Percentiles rank a stretch among this genome's conserved stretches.
Evolutionary conservation across 2,888 invertebrate species (phyloP).

Genomic region (Tuta absoluta): DNA sequence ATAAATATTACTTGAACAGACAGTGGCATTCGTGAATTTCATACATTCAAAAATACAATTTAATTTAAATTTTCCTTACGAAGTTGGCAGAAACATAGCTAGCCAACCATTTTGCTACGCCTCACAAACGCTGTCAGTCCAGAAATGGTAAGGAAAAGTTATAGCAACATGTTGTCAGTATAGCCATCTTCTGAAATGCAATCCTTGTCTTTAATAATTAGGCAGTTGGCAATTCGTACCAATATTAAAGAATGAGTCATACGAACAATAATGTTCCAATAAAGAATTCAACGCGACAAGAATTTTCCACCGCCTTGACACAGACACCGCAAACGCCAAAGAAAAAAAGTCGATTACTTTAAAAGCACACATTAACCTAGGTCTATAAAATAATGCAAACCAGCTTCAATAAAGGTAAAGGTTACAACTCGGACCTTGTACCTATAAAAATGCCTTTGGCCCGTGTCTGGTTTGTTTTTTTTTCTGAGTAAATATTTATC

Average conservation of each 20-base stretch:
- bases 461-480: constrained; percentile 10
- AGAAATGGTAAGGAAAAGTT: too few relatives aligned
- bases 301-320: constrained; percentile 16
- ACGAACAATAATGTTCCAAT: not conserved
- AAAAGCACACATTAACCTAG: constrained; percentile 17
- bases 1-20: not conserved
- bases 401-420: constrained; percentile 20
- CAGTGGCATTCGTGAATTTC: not conserved
- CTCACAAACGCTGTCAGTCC: too few relatives aligned
- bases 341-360: constrained; percentile 13
- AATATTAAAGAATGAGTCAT: not conserved
- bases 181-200: too few relatives aligned
- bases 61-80: too few relatives aligned
- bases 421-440: constrained; percentile 16
- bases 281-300: not conserved
- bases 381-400: constrained; percentile 18
- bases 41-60: too few relatives aligned
- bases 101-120: too few relatives aligned
- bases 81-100: too few relatives aligned
- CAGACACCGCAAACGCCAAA: not conserved
- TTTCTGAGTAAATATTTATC: constrained; percentile 15
- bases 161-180: too few relatives aligned
- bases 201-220: too few relatives aligned
- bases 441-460: constrained; percentile 15
- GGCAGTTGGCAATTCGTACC: too few relatives aligned